Base-by-base conservation (phyloP, 2,113 vertebrate genomes). In the Equus quagga region DNA sequence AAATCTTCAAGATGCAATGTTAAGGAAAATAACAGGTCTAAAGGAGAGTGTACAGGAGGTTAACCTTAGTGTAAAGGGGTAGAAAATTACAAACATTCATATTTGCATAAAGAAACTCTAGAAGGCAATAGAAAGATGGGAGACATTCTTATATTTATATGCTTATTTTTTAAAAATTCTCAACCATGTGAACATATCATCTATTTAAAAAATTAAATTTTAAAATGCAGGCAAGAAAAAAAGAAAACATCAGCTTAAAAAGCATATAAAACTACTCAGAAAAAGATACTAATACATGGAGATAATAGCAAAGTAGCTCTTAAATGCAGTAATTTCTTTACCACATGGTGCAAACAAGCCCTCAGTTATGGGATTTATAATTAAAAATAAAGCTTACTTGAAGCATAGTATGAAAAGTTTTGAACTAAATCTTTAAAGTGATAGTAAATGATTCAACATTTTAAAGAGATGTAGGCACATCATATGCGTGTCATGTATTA, bases 61-160 rank as follows among this genome's bases (percentile, higher is more conserved):
- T 65, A 58, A 23, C 75, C 65, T 92, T n/a, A 82, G 36, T 46
- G 11, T 72, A 70, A 81, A 85, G 44, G 70, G 44, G 26, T 75
- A 82, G 17, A 79, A 89, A 95, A 79, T 64, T 65, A 69, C 3
- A 49, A 84, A 92, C 2, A 72, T 41, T 79, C 28, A 51, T 10
- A 62, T 49, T 17, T 92, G 85, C 76, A 85, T 62, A 51, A 70
- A 83, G n/a, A 79, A 96, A 93, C 17, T 86, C 56, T 44, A 79
- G 24, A 60, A 90, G 31, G 17, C 17, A 89, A 64, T 26, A 69
- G 10, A 67, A 72, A 18, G 18, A 51, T 6, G 14, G 36, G 24
- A 80, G 21, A 58, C 8, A 1, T 36, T 31, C 8, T 41, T 90
- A 58, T 3, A 54, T 54, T n/a, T n/a, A 60, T 7, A 49, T 21